Evolutionary conservation across 2,113 vertebrate genomes (phyloP).

Genomic region (Phasianus colchicus): DNA sequence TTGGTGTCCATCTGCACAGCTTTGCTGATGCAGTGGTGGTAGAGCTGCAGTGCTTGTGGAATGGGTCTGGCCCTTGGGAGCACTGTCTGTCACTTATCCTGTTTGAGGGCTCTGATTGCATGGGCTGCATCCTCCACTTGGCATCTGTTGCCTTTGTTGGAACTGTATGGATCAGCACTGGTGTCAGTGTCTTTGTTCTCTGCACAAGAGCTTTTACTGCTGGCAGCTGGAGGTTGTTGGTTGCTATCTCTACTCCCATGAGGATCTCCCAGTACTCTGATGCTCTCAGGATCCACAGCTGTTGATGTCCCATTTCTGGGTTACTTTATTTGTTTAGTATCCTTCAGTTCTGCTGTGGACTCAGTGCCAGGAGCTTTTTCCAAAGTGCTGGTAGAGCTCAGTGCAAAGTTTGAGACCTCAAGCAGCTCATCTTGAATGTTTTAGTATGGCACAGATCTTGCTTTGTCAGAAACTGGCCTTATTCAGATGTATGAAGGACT

Average conservation of each 20-base stretch:
- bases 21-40: not conserved
- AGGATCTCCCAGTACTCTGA: not conserved
- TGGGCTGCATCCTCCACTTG: not conserved
- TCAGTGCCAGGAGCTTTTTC: not conserved
- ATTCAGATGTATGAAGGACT: not conserved
- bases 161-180: not conserved
- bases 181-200: not conserved
- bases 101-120: not conserved
- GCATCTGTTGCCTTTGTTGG: not conserved
- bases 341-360: not conserved
- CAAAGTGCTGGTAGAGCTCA: not conserved
- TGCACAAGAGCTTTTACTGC: not conserved
- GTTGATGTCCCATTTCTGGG: not conserved
- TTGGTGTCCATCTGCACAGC: not conserved
- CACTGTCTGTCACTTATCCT: accelerated
- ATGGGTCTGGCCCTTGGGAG: not conserved
- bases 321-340: not conserved
- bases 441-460: not conserved
- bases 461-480: not conserved
- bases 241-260: not conserved
- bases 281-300: not conserved
- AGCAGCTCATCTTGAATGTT: not conserved
- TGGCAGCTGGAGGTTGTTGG: not conserved
- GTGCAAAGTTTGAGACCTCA: not conserved
- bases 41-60: not conserved